Percentiles rank a stretch among this genome's conserved stretches.
These are phyloP conservation scores for Eulemur rubriventer DNA, from an alignment of 2,797 vertebrate genomes.

Conservation along the genomic window DNA sequence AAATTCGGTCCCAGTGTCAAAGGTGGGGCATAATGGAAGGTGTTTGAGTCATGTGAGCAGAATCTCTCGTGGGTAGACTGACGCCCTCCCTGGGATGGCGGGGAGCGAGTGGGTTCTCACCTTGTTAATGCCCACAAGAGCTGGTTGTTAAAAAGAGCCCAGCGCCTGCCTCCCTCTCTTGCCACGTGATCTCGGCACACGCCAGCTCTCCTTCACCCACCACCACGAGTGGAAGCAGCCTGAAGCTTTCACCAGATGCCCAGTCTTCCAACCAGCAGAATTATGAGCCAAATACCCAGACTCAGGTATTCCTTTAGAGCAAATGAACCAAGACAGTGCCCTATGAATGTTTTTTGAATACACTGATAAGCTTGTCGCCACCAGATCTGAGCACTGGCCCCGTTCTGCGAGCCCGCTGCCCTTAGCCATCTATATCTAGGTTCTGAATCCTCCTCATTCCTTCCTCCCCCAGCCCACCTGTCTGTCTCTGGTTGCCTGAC, in stretches of 20 bases:
- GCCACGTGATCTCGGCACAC: background rate
- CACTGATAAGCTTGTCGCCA: background rate
- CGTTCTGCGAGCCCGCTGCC: background rate
- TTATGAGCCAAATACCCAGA: background rate
- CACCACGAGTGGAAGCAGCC: background rate
- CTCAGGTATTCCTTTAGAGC: background rate
- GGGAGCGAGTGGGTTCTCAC: background rate
- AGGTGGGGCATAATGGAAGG: background rate
- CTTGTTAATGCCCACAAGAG: background rate
- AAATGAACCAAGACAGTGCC: background rate
- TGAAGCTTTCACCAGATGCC: background rate
- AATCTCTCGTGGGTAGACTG: background rate
- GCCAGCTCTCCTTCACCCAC: background rate
- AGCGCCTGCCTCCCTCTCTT: background rate
- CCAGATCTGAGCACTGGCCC: background rate
- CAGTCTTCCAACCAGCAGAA: background rate
- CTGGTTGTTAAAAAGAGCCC: background rate
- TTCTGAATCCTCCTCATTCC: background rate
- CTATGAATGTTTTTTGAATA: background rate
- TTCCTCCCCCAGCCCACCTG: background rate
- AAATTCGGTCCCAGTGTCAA: background rate
- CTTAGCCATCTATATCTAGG: background rate
- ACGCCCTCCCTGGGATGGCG: background rate
- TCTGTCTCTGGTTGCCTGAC: background rate
- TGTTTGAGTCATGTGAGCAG: background rate